Percentiles rank a stretch among this genome's conserved stretches.
Evolutionary conservation across 2,888 invertebrate genomes (phyloP).

Genomic region (Acrobasis consociella): DNA sequence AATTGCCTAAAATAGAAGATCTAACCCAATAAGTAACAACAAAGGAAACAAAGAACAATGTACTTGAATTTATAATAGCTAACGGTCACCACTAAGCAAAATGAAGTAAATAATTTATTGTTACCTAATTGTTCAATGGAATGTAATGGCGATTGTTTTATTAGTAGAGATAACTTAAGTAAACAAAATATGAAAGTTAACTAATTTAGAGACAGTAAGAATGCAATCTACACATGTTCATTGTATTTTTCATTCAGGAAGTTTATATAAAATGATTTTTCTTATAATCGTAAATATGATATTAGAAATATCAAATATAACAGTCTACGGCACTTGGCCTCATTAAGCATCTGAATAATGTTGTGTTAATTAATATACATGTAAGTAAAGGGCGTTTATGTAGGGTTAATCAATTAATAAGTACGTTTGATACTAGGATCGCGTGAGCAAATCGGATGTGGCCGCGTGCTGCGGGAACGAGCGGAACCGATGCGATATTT

Average conservation of each 20-base stretch:
- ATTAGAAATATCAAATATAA: too few species aligned
- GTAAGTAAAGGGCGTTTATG: too few species aligned
- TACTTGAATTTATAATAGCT: constrained; percentile 9
- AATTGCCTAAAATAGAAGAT: not conserved
- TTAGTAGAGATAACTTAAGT: not conserved
- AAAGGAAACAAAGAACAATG: constrained; percentile 15
- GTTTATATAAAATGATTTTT: too few species aligned
- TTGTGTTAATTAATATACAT: too few species aligned
- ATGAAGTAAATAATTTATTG: not conserved
- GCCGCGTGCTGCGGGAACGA: constrained; percentile 64
- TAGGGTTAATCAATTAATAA: constrained; percentile 2
- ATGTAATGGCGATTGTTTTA: constrained; percentile 1
- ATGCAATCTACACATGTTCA: too few species aligned
- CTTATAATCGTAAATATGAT: too few species aligned
- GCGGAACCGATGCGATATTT: constrained; percentile 72
- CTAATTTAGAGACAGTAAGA: not conserved
- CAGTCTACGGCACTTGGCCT: too few species aligned
- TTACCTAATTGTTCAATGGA: not conserved
- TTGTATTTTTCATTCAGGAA: too few species aligned
- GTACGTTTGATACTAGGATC: constrained; percentile 38
- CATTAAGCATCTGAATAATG: too few species aligned
- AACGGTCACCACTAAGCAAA: constrained; percentile 3
- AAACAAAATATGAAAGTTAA: not conserved
- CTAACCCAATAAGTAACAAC: constrained; percentile 2
- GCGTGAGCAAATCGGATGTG: constrained; percentile 51